A percentile compares a stretch with the other conserved stretches of the same genome.
phyloP scores from a whole-genome alignment of 2,113 vertebrate species.

The Scomber japonicus region DNA sequence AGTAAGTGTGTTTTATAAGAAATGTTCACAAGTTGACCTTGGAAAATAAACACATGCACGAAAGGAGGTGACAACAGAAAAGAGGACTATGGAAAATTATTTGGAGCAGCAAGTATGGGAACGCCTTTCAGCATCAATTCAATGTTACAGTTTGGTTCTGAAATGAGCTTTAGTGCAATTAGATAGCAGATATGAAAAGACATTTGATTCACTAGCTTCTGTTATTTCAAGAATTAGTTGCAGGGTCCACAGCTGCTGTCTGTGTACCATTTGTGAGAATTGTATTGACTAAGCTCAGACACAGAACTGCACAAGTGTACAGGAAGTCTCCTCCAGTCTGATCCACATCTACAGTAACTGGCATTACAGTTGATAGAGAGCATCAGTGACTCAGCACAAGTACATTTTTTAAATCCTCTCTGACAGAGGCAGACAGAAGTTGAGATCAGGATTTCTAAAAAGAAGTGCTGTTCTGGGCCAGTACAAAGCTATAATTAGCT shows the following conservation, averaged over 20 bases:
- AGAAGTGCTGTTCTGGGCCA: not conserved
- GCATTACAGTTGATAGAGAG: constrained; percentile 27
- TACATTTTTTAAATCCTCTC: constrained; percentile 24
- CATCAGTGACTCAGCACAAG: constrained; percentile 41
- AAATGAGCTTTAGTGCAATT: not conserved
- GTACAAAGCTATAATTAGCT: not conserved
- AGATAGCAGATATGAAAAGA: not conserved
- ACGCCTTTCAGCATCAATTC: no score
- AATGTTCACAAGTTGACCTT: constrained; percentile 28
- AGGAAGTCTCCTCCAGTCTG: not conserved
- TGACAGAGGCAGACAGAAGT: constrained; percentile 19
- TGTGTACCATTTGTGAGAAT: no score
- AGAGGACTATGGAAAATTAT: not conserved
- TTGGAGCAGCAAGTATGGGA: not conserved
- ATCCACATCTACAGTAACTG: constrained; percentile 20
- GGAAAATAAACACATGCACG: not conserved
- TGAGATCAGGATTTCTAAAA: constrained; percentile 33
- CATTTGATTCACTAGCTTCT: not conserved
- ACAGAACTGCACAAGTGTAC: not conserved
- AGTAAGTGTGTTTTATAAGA: constrained; percentile 27
- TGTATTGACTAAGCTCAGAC: constrained; percentile 13
- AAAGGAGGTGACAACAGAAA: constrained; percentile 1
- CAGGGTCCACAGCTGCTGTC: no score
- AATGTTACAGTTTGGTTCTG: not conserved
- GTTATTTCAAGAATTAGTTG: not conserved